Percentiles rank a stretch among this genome's conserved stretches.
Evolutionary conservation across 2,113 vertebrate genomes (phyloP).

Genomic region (Tapirus terrestris): DNA sequence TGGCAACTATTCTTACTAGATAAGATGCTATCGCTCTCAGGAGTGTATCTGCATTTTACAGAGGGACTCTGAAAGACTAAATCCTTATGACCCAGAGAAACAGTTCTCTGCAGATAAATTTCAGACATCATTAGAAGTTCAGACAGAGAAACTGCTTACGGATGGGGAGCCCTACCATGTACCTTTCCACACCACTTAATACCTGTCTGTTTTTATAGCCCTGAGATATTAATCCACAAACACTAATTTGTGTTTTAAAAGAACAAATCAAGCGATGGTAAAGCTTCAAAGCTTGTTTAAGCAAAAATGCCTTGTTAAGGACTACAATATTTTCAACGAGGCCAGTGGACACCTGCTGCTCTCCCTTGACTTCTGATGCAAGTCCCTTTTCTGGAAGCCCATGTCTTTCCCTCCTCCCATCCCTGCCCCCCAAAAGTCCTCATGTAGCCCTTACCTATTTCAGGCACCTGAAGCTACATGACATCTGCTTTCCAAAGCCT

Average conservation of each 20-base stretch:
- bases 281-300: background rate
- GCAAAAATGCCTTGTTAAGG: background rate
- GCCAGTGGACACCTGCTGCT: background rate
- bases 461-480: background rate
- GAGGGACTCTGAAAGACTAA: background rate
- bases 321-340: background rate
- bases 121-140: conserved; percentile 6
- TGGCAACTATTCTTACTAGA: conserved; percentile 15
- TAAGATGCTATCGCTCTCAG: background rate
- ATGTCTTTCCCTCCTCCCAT: background rate
- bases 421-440: background rate
- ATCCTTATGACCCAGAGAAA: conserved; percentile 12
- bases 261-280: background rate
- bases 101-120: conserved; percentile 2
- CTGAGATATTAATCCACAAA: background rate
- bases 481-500: background rate
- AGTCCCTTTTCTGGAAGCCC: background rate
- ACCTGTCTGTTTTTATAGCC: background rate
- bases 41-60: background rate
- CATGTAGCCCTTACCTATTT: background rate
- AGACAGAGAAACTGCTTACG: background rate
- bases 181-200: background rate
- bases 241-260: background rate
- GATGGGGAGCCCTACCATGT: background rate
- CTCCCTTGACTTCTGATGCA: background rate